These are phyloP conservation scores for Chascanopsetta lugubris DNA, from an alignment of 2,113 vertebrate genomes.

Conservation along the genomic window DNA sequence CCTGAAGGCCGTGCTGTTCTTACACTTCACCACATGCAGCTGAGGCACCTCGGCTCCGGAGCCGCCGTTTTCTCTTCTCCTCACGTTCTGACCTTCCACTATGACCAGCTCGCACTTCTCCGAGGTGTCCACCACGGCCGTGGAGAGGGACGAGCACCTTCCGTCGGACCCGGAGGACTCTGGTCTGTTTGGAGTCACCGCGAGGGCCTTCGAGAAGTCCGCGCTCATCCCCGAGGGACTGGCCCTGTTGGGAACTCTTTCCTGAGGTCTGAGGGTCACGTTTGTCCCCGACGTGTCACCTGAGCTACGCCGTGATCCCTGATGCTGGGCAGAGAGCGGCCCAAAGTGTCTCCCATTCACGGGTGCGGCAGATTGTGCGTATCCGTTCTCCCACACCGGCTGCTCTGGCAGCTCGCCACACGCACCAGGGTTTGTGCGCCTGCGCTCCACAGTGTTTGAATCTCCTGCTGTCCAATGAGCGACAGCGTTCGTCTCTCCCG, in stretches of 20 bases:
- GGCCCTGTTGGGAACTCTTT: slow-evolving; percentile 31
- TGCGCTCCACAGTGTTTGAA: slow-evolving; percentile 29
- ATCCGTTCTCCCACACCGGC: slow-evolving; percentile 21
- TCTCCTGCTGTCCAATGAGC: slow-evolving; percentile 50
- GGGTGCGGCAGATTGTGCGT: slow-evolving; percentile 15
- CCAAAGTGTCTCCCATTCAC: slow-evolving; percentile 25
- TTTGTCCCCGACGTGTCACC: slow-evolving; percentile 26
- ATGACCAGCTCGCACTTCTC: slow-evolving; percentile 85
- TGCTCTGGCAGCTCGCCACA: slow-evolving; percentile 6
- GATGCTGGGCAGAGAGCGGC: slow-evolving; percentile 9
- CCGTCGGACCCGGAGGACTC: slow-evolving; percentile 42
- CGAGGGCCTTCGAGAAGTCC: background rate
- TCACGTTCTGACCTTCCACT: slow-evolving; percentile 66
- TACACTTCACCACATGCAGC: slow-evolving; percentile 83
- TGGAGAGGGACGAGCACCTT: slow-evolving; percentile 72
- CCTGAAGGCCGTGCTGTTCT: slow-evolving; percentile 80
- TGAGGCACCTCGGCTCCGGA: slow-evolving; percentile 68
- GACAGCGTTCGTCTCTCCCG: slow-evolving; percentile 52
- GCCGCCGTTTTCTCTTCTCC: slow-evolving; percentile 50
- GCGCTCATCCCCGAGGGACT: background rate
- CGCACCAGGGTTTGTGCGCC: slow-evolving; percentile 1
- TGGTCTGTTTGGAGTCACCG: slow-evolving; percentile 17
- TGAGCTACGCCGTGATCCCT: slow-evolving; percentile 18
- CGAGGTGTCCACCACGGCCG: slow-evolving; percentile 75
- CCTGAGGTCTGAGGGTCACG: slow-evolving; percentile 12